phyloP scores from a whole-genome alignment of 2,113 vertebrate species.

The Ceuthmochares aereus region DNA sequence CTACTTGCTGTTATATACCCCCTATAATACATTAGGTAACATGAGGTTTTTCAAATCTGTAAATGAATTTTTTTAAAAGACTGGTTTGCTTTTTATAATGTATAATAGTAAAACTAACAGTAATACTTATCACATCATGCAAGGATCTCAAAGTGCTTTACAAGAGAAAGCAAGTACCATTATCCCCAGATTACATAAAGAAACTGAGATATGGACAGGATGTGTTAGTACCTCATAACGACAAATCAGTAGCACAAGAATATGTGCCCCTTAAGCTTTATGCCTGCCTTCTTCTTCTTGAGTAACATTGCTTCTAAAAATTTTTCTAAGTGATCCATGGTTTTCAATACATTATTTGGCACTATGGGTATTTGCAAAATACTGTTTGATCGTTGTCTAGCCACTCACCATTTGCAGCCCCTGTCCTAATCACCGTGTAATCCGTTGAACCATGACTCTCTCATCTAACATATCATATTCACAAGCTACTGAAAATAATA shows the following conservation, averaged over 20 bases:
- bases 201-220: not conserved
- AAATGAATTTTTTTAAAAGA: constrained; percentile 2
- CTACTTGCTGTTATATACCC: not conserved
- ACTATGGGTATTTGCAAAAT: not conserved
- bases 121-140: not conserved
- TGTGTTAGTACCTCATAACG: not conserved
- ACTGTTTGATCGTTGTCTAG: not conserved
- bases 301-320: not conserved
- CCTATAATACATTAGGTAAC: not conserved
- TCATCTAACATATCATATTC: not conserved
- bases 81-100: not conserved
- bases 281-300: not conserved
- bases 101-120: not conserved
- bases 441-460: constrained; percentile 11
- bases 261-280: not conserved
- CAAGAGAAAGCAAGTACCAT: not conserved
- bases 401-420: not conserved
- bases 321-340: not conserved
- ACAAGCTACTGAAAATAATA: not conserved
- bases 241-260: not conserved
- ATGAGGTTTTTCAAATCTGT: not conserved
- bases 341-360: not conserved
- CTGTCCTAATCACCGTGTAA: constrained; percentile 18
- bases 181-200: not conserved
- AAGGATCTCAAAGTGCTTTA: not conserved